Conservation (phyloP, 35 echinoderm and acorn worm species). For the Patiria miniata region DNA sequence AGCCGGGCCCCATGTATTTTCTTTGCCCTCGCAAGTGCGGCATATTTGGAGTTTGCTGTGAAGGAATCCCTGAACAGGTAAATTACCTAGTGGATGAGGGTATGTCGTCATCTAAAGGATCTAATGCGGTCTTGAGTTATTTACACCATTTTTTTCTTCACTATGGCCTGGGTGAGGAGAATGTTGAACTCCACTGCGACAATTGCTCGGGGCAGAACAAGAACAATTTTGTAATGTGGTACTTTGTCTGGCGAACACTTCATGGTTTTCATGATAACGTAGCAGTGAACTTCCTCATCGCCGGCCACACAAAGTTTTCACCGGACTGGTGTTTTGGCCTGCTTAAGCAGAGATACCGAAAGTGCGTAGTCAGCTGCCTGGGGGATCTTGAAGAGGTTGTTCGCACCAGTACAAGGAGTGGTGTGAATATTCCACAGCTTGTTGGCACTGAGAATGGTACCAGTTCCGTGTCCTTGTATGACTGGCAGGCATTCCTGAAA, state of each 20-base stretch:
- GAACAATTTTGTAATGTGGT: conserved; percentile 43
- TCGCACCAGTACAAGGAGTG: conserved; percentile 24
- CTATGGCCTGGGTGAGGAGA: conserved; percentile 37
- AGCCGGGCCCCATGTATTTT: no score
- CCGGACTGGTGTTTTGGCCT: no score
- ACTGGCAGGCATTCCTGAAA: conserved; percentile 58
- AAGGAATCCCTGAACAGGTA: conserved; percentile 29
- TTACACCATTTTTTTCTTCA: conserved; percentile 42
- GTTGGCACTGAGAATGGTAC: conserved; percentile 66
- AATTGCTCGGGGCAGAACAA: conserved; percentile 73
- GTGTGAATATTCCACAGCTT: conserved; percentile 43
- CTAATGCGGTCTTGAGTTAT: conserved; percentile 32
- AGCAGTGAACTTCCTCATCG: no score
- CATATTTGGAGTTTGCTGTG: not conserved
- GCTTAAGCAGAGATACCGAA: conserved; percentile 57
- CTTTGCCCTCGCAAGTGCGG: not conserved
- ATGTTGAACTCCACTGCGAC: conserved; percentile 46
- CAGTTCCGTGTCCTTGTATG: conserved; percentile 40
- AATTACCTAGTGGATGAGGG: conserved; percentile 70
- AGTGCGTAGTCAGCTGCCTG: conserved; percentile 42
- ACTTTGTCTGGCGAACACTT: conserved; percentile 27
- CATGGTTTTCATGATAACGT: conserved; percentile 34
- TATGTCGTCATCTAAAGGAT: conserved; percentile 12
- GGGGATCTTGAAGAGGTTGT: conserved; percentile 60
- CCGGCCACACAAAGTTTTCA: no score